These are phyloP conservation scores for Limnodromus scolopaceus DNA, from an alignment of 2,797 vertebrate genomes.

Conservation along the genomic window DNA sequence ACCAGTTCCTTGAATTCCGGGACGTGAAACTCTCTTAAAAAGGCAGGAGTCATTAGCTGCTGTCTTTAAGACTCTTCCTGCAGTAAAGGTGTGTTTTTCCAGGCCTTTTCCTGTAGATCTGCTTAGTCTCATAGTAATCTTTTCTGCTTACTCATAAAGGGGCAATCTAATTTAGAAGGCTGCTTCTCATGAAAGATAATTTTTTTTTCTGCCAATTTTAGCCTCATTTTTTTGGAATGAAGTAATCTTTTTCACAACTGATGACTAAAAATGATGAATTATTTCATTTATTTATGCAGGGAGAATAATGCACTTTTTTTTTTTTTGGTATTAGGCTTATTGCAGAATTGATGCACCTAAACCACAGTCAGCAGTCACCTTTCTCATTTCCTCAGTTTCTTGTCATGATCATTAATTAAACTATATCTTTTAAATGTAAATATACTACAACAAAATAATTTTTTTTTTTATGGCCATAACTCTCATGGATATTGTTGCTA, in stretches of 20 bases:
- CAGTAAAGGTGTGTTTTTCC: slow-evolving; percentile 9
- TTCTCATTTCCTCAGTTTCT: background rate
- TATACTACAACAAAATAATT: background rate
- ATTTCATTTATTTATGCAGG: slow-evolving; percentile 14
- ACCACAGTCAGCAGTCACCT: background rate
- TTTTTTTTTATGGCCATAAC: background rate
- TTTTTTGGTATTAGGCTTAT: background rate
- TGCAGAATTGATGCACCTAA: background rate
- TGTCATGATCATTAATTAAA: background rate
- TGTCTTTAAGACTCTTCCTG: background rate
- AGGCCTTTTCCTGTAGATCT: background rate
- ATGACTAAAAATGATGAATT: slow-evolving; percentile 1
- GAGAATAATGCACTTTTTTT: background rate
- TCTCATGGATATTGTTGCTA: background rate
- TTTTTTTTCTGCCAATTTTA: slow-evolving; percentile 42
- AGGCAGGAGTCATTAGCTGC: background rate
- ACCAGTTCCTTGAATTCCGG: background rate
- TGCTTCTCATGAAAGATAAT: background rate
- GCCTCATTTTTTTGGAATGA: slow-evolving; percentile 6
- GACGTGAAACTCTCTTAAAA: background rate
- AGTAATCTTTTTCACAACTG: background rate
- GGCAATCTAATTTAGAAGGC: slow-evolving; percentile 46
- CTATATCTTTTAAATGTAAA: background rate
- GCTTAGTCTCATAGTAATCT: slow-evolving; percentile 35
- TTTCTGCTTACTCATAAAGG: slow-evolving; percentile 56